Evolutionary conservation across 2,888 invertebrate genomes (phyloP).

Genomic region (Flabesymbios commensalis): DNA sequence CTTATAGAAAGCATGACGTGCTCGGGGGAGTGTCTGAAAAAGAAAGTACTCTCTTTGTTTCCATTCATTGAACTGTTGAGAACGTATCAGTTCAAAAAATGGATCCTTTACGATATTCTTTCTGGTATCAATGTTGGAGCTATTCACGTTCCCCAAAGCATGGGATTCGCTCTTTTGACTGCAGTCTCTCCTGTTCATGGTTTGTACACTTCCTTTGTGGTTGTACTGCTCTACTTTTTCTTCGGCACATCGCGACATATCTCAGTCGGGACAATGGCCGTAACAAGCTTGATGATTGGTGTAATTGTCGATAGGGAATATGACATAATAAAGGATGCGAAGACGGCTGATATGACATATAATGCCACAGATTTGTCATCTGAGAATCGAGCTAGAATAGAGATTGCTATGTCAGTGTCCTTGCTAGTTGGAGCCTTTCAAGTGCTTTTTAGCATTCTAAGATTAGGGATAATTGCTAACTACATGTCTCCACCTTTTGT

Average conservation of each 20-base stretch:
- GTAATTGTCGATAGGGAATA: slow-evolving; percentile 37
- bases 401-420: slow-evolving; percentile 29
- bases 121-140: slow-evolving; percentile 56
- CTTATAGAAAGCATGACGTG: no score
- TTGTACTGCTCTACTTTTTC: slow-evolving; percentile 80
- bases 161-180: slow-evolving; percentile 64
- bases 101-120: slow-evolving; percentile 48
- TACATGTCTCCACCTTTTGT: slow-evolving; percentile 73
- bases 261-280: slow-evolving; percentile 69
- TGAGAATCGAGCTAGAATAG: slow-evolving; percentile 17
- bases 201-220: slow-evolving; percentile 86
- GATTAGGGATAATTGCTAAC: slow-evolving; percentile 76
- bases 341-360: background rate
- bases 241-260: slow-evolving; percentile 86
- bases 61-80: slow-evolving; percentile 48
- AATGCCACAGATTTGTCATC: no score
- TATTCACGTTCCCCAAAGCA: slow-evolving; percentile 59
- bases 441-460: slow-evolving; percentile 77
- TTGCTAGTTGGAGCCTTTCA: slow-evolving; percentile 60
- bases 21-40: background rate
- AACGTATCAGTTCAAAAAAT: slow-evolving; percentile 49
- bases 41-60: slow-evolving; percentile 31
- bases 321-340: background rate
- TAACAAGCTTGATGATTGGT: slow-evolving; percentile 54
- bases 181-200: slow-evolving; percentile 64